Base-by-base conservation (phyloP, 2,113 vertebrate genomes). In the Edolisoma coerulescens region DNA sequence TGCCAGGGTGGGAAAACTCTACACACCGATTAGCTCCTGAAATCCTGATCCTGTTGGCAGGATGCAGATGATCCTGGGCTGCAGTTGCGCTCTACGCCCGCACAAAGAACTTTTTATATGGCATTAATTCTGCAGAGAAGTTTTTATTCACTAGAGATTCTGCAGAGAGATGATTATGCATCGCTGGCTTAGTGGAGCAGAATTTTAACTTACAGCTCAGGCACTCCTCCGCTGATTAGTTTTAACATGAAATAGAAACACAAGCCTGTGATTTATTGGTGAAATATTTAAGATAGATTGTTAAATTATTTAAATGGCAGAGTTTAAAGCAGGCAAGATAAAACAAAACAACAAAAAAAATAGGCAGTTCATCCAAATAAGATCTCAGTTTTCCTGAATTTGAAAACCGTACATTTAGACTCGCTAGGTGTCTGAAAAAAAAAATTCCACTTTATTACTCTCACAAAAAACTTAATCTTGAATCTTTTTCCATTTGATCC, bases 201-300 rank as follows among this genome's bases (percentile, higher is more conserved):
- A 93, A 94, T 96, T 96, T 93, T 95, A 88, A 96, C 73, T 93
- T 96, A 23, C 33, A 85, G 54, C 78, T 93, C 84, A 94, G 81
- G 22, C 81, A 80, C 88, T 95, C 59, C 41, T 64, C 42, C 21
- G 27, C 79, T 96, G 88, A 93, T 96, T 90, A 92, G 64, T 81
- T 95, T 83, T 86, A 95, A 95, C 82, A 84, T 71, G 76, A 94
- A 93, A 90, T 71, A 90, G 93, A 90, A 94, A 93, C 37, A 90
- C 75, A 83, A 80, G 41, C 17, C 57, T 94, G 64, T 94, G 93
- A 93, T 96, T 96, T 97, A 95, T 91, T 95, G 75, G 91, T 97
- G 87, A 96, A 96, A 94, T 94, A 96, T 94, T 95, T 95, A 94
- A 86, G 92, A 92, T 52, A 85, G 67, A 59, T 91, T 67, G 68